Evolutionary conservation across 2,888 invertebrate genomes (phyloP).

Genomic region (Athalia cordata): DNA sequence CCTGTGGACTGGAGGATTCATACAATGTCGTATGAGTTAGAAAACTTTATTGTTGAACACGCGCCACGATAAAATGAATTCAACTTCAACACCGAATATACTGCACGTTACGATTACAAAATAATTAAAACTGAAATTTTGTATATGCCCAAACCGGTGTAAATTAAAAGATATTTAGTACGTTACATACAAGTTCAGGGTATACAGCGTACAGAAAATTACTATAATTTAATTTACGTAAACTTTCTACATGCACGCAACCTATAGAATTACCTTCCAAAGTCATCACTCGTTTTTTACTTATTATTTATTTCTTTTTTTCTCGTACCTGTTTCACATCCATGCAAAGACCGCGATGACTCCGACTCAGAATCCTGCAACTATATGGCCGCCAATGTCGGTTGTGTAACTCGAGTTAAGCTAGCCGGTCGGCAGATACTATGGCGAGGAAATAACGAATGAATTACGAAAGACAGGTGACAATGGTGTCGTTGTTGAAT

Average conservation of each 20-base stretch:
- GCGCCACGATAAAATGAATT: too few species aligned
- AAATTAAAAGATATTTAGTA: neutral
- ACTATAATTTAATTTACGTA: too few species aligned
- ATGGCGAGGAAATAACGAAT: conserved; percentile 40
- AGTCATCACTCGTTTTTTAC: neutral
- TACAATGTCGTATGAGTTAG: neutral
- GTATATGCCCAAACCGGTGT: neutral
- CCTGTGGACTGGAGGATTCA: neutral
- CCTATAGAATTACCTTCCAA: neutral
- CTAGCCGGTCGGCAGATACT: conserved; percentile 3
- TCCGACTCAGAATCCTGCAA: neutral
- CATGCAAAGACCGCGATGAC: conserved; percentile 24
- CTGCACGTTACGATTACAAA: neutral
- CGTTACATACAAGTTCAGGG: too few species aligned
- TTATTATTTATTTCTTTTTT: neutral
- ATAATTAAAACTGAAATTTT: neutral
- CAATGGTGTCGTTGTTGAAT: conserved; percentile 31
- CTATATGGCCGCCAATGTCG: neutral
- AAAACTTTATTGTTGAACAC: too few species aligned
- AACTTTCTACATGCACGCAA: neutral
- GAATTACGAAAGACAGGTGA: conserved; percentile 34
- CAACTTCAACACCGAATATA: too few species aligned
- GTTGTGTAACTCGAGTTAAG: conserved; percentile 21
- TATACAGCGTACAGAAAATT: too few species aligned
- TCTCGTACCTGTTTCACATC: conserved; percentile 19